These are phyloP conservation scores for Podarcis siculus DNA, from an alignment of 2,797 vertebrate genomes.

Conservation along the genomic window DNA sequence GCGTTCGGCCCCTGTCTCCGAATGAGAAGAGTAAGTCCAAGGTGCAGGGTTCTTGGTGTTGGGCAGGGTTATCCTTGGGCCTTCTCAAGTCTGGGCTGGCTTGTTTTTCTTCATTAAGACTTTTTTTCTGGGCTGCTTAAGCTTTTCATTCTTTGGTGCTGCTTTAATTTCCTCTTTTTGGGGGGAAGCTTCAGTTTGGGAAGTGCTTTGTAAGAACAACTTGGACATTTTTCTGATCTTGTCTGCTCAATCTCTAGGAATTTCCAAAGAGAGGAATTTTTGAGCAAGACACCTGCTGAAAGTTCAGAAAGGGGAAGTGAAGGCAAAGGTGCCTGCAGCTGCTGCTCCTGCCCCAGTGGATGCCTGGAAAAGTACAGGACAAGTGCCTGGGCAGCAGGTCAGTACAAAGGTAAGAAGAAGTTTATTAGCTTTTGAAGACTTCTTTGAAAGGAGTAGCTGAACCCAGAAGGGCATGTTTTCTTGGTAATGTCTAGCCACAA, in stretches of 20 bases:
- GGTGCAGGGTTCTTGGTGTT: background rate
- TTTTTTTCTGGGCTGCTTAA: background rate
- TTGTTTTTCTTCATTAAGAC: background rate
- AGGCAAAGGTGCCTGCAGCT: conserved; percentile 53
- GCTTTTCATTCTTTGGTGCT: background rate
- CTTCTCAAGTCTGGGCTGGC: background rate
- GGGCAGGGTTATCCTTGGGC: conserved; percentile 1
- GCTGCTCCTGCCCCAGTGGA: conserved; percentile 60
- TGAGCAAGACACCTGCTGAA: conserved; percentile 61
- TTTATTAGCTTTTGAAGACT: conserved; percentile 33
- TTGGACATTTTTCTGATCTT: background rate
- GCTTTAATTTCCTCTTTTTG: background rate
- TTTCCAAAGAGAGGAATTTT: conserved; percentile 56
- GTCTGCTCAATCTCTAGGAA: conserved; percentile 73
- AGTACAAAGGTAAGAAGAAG: conserved; percentile 15
- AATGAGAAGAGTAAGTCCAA: background rate
- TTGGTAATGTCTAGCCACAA: background rate
- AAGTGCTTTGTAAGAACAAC: background rate
- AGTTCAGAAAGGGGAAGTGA: conserved; percentile 63
- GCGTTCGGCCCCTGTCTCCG: background rate
- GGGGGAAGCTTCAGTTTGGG: too few species aligned
- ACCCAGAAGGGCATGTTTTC: background rate
- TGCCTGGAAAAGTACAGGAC: conserved; percentile 58
- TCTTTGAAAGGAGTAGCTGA: conserved; percentile 17
- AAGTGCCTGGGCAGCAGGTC: conserved; percentile 67